Evolutionary conservation across 2,888 invertebrate genomes (phyloP).

Genomic region (Trichopria drosophilae): DNA sequence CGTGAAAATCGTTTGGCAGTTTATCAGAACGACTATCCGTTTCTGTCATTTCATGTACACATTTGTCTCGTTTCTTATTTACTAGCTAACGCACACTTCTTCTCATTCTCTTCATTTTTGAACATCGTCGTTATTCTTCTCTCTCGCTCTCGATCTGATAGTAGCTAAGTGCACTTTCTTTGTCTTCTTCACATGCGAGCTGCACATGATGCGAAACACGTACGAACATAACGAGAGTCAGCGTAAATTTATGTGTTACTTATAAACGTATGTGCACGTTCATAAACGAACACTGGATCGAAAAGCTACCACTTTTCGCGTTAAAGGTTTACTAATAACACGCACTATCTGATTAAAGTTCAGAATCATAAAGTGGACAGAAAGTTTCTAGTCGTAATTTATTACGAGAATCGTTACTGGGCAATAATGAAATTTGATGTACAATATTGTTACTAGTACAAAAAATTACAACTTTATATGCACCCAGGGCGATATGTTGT

Average conservation of each 20-base stretch:
- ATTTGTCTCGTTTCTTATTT: too few species aligned
- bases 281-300: constrained; percentile 17
- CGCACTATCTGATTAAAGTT: constrained; percentile 31
- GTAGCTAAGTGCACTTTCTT: background rate
- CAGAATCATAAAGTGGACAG: too few species aligned
- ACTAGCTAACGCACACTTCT: too few species aligned
- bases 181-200: constrained; percentile 31
- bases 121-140: constrained; percentile 11
- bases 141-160: background rate
- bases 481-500: too few species aligned
- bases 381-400: too few species aligned
- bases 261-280: constrained; percentile 13
- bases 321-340: constrained; percentile 35
- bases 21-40: constrained; percentile 45
- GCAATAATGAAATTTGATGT: too few species aligned
- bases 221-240: constrained; percentile 41
- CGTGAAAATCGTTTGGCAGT: constrained; percentile 48
- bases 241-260: background rate
- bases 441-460: too few species aligned
- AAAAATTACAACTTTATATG: too few species aligned
- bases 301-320: constrained; percentile 35
- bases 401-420: too few species aligned
- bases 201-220: constrained; percentile 38
- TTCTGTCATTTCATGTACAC: constrained; percentile 39
- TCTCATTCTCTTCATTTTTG: too few species aligned